Conservation (phyloP, 2,888 invertebrate species). For the Eupelmus urozonus region DNA sequence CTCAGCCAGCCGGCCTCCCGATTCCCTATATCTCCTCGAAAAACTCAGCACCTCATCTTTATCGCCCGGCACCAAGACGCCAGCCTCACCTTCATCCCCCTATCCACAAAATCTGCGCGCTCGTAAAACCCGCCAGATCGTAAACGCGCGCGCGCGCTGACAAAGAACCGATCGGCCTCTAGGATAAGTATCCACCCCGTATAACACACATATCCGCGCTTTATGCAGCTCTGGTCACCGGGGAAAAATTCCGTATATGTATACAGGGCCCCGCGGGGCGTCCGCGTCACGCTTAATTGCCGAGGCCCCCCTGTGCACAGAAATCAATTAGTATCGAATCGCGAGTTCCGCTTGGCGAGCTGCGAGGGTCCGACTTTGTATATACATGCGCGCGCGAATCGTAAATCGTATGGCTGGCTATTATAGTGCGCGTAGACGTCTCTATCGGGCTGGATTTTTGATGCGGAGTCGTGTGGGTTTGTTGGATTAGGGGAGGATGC, state of each 20-base stretch:
- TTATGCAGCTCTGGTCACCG: neutral
- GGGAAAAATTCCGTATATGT: constrained; percentile 13
- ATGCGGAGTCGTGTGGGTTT: too few relatives aligned
- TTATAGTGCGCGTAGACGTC: neutral
- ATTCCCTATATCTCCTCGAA: too few relatives aligned
- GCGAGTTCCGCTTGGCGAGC: constrained; percentile 20
- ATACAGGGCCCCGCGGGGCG: constrained; percentile 8
- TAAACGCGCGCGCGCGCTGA: neutral
- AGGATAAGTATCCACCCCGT: too few relatives aligned
- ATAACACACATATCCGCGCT: neutral
- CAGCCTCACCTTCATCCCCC: too few relatives aligned
- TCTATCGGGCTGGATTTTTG: too few relatives aligned
- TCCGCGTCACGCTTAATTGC: constrained; percentile 42
- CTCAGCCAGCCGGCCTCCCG: too few relatives aligned
- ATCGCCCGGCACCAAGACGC: too few relatives aligned
- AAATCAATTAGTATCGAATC: constrained; percentile 50
- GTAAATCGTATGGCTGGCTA: constrained; percentile 31
- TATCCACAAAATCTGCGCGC: neutral
- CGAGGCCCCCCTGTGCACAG: constrained; percentile 10
- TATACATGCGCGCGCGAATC: neutral
- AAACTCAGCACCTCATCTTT: too few relatives aligned
- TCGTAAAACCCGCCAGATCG: constrained; percentile 1
- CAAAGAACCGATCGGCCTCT: neutral
- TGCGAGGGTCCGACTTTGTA: neutral
- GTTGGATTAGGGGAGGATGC: too few relatives aligned